phyloP scores from a whole-genome alignment of 2,797 vertebrate genomes.

The Pygocentrus nattereri region DNA sequence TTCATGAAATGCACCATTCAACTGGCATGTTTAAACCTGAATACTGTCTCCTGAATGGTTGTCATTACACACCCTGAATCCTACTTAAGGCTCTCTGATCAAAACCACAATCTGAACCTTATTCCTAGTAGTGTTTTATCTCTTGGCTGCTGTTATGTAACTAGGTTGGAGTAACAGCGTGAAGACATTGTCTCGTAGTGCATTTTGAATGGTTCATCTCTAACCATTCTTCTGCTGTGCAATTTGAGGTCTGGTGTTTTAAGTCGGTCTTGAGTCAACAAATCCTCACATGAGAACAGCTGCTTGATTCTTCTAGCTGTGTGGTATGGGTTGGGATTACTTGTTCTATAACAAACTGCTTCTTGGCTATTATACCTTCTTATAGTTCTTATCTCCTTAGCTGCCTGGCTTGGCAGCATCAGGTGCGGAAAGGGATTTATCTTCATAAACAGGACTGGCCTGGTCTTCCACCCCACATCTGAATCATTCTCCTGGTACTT shows the following conservation, averaged over 20 bases:
- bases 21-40: constrained; percentile 41
- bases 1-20: background rate
- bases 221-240: too few species aligned
- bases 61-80: background rate
- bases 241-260: too few species aligned
- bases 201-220: too few species aligned
- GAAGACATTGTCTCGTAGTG: too few species aligned
- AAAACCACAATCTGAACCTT: background rate
- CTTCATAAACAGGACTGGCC: background rate
- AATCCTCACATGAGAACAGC: too few species aligned
- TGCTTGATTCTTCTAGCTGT: background rate
- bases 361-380: too few species aligned
- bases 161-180: background rate
- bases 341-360: too few species aligned
- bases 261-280: too few species aligned
- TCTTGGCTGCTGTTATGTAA: background rate
- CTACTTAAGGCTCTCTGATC: background rate
- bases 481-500: constrained; percentile 60
- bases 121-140: background rate
- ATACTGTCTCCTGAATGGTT: constrained; percentile 17
- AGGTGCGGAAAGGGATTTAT: background rate
- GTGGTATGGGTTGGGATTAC: background rate
- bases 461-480: constrained; percentile 41
- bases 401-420: background rate
- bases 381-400: too few species aligned